Conservation (phyloP, 2,113 vertebrate species). For the Ammodytes marinus region DNA sequence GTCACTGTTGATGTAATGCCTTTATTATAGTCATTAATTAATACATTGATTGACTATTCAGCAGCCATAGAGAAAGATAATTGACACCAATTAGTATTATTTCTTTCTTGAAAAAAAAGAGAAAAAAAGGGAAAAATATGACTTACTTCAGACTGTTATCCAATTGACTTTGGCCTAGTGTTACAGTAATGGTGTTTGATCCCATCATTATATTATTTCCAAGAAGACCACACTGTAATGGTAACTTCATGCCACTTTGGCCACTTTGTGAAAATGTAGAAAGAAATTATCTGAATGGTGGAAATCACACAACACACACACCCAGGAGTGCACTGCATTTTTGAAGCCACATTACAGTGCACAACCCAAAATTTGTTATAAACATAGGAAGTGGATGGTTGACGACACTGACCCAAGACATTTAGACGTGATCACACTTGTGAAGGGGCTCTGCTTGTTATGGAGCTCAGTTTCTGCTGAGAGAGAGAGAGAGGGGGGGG, state of each 20-base stretch:
- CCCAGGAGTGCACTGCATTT: conserved; percentile 41
- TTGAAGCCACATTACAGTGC: conserved; percentile 51
- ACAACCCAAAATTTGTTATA: conserved; percentile 67
- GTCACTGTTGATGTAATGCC: conserved; percentile 56
- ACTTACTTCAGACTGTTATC: neutral
- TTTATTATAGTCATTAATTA: conserved; percentile 73
- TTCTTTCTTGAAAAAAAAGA: conserved; percentile 45
- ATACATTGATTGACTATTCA: conserved; percentile 63
- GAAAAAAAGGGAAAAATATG: neutral
- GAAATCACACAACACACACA: conserved; percentile 49
- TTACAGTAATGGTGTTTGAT: conserved; percentile 65
- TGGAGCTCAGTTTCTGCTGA: conserved; percentile 44
- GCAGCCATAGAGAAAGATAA: conserved; percentile 53
- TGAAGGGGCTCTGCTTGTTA: conserved; percentile 69
- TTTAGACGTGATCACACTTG: conserved; percentile 63
- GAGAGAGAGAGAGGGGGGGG: conserved; percentile 23
- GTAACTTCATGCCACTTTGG: conserved; percentile 76
- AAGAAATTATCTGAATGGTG: conserved; percentile 65
- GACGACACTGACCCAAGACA: conserved; percentile 74
- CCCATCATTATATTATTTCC: conserved; percentile 71
- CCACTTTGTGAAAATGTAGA: conserved; percentile 75
- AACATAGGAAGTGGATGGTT: conserved; percentile 69
- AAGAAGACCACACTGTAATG: conserved; percentile 58
- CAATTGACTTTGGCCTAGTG: conserved; percentile 54
- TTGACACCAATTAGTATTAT: conserved; percentile 68